phyloP scores from a whole-genome alignment of 2,113 vertebrate genomes.

The Monopterus albus region DNA sequence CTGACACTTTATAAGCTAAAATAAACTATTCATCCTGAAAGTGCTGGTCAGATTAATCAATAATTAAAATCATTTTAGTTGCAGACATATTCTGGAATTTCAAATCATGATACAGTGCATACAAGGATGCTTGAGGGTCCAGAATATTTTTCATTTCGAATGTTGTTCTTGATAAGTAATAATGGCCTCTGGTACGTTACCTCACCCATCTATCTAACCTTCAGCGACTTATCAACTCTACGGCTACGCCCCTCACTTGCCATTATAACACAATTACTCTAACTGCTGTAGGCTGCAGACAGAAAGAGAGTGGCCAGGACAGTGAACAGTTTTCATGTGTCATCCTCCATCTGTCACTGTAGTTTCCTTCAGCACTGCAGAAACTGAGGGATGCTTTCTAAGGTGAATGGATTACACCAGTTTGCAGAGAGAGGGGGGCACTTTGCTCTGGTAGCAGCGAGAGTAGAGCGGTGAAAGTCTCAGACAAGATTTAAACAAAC shows the following conservation, averaged over 20 bases:
- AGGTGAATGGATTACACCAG: background rate
- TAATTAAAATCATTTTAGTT: too few relatives aligned
- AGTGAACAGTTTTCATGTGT: slow-evolving; percentile 36
- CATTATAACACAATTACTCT: slow-evolving; percentile 25
- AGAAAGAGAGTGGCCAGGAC: slow-evolving; percentile 4
- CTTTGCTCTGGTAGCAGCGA: slow-evolving; percentile 33
- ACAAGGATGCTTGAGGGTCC: background rate
- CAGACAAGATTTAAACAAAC: slow-evolving; percentile 82
- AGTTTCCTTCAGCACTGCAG: background rate
- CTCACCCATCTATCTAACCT: slow-evolving; percentile 21
- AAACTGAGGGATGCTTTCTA: slow-evolving; percentile 5
- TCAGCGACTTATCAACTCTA: slow-evolving; percentile 31
- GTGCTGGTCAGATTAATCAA: too few relatives aligned
- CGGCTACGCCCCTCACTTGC: slow-evolving; percentile 13
- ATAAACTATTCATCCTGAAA: too few relatives aligned
- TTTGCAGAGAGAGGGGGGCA: background rate
- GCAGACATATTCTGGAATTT: too few relatives aligned
- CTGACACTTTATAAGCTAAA: too few relatives aligned
- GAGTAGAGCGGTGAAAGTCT: slow-evolving; percentile 75
- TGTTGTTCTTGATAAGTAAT: slow-evolving; percentile 17
- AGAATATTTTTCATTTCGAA: slow-evolving; percentile 16
- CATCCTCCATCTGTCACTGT: slow-evolving; percentile 43
- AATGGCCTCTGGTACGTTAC: slow-evolving; percentile 11
- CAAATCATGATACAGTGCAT: too few relatives aligned
- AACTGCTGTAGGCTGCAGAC: background rate